Conservation (phyloP, 35 echinoderm and acorn worm species). For the Strongylocentrotus purpuratus region DNA sequence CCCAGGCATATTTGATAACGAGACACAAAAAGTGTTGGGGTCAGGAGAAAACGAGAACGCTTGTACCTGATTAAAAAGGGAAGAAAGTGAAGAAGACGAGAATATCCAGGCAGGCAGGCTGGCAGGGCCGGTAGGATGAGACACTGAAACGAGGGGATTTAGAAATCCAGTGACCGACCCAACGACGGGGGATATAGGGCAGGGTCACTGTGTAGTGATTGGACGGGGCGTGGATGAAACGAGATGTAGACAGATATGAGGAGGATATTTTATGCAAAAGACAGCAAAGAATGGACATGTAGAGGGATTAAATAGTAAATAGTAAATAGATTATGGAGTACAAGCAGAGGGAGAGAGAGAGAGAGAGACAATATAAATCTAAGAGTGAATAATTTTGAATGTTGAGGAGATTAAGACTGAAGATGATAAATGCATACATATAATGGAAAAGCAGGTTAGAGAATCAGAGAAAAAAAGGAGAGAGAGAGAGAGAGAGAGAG, state of each 20-base stretch:
- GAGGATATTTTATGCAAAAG: not conserved
- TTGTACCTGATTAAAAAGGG: constrained; percentile 5
- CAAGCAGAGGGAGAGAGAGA: not conserved
- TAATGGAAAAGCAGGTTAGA: too few species aligned
- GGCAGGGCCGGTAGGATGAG: not conserved
- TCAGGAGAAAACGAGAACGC: not conserved
- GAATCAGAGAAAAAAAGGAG: too few species aligned
- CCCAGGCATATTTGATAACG: not conserved
- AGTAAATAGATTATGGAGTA: too few species aligned
- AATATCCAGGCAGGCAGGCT: not conserved
- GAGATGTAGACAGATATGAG: not conserved
- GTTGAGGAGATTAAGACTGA: too few species aligned
- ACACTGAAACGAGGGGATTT: not conserved
- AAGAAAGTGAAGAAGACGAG: not conserved
- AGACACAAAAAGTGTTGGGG: not conserved
- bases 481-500: not conserved
- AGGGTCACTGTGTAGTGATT: not conserved
- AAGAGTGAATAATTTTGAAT: too few species aligned
- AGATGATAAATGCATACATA: too few species aligned
- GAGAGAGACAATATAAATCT: not conserved
- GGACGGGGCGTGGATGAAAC: not conserved
- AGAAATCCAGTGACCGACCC: not conserved
- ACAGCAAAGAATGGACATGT: not conserved
- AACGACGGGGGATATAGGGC: not conserved
- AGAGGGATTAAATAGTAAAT: too few species aligned